phyloP scores from a whole-genome alignment of 2,797 vertebrate species.

The Myoxocephalus aenaeus region DNA sequence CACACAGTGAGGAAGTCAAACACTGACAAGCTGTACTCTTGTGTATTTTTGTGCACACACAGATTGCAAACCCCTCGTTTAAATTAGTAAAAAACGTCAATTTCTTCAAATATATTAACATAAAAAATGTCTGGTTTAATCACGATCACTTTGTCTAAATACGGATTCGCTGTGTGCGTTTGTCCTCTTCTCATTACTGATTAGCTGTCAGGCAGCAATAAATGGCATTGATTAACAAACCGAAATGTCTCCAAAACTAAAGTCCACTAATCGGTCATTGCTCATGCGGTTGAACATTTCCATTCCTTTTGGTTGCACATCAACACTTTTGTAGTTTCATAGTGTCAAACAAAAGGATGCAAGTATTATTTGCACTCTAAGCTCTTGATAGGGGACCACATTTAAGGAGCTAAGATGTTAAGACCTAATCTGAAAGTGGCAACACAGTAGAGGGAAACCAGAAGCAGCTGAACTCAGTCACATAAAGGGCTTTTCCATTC shows the following conservation, averaged over 20 bases:
- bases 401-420: neutral
- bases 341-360: constrained; percentile 32
- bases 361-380: neutral
- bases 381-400: constrained; percentile 33
- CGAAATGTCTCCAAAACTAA: constrained; percentile 12
- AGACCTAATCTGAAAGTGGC: constrained; percentile 10
- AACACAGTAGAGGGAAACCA: neutral
- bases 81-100: neutral
- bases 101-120: neutral
- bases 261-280: constrained; percentile 54
- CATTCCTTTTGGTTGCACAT: constrained; percentile 52
- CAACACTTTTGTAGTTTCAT: constrained; percentile 65
- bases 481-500: neutral
- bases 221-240: constrained; percentile 41
- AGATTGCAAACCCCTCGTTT: neutral
- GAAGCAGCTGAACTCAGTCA: constrained; percentile 45
- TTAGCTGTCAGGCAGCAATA: constrained; percentile 31
- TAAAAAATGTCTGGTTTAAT: neutral
- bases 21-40: neutral
- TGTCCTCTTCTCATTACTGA: constrained; percentile 36
- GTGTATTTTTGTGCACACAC: neutral
- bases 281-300: neutral
- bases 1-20: constrained; percentile 43
- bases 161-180: neutral
- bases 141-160: neutral